Base-by-base conservation (phyloP, 1,140 invertebrate genomes). In the Chrysopa pallens region DNA sequence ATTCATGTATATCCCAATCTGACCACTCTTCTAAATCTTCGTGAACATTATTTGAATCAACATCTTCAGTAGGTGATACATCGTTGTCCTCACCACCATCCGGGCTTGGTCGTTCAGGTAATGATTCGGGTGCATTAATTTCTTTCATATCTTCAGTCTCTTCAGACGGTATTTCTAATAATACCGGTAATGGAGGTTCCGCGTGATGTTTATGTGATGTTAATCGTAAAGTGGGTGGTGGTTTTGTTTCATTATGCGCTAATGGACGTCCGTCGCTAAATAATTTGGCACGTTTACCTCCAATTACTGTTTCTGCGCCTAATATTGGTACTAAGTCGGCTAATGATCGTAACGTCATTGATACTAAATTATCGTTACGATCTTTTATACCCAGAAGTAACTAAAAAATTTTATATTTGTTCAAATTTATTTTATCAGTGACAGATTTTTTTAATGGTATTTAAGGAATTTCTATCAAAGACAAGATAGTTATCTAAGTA, bases 381-480 rank as follows among this genome's bases (percentile, higher is more conserved):
- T 90, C 84, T 58, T 81, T 82, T 47, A 88, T 81, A 4, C 84
- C 84, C 12, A 86, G 67, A 7, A 87, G 65, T n/a, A 89, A 57
- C 72, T 82, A 60, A 23, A 23, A 23, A 23, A 23, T 3, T 38
- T 43, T 27, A 13, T 41, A n/a, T 28, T 9, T 12, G 9, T 6
- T 13, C 3, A 11, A 36, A 31, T 4, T 27, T 6, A 4, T n/a
- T 29, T 42, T 42, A 38, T 13, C n/a, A 11, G 11, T 12, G 29
- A 29, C 17, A 29, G 11, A 29, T 11, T n/a, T 17, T 28, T 6
- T 11, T n/a, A 12, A 3, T 39, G 11, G 38, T 13, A 5, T 39
- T 23, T 23, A 23, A 23, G 17, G 17, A 3, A 23, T 23, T 23
- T 23, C 17, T 23, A 23, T 3, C 17, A n/a, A n/a, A n/a, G n/a